These are phyloP conservation scores for Papilio helenus DNA, from an alignment of 1,140 invertebrate species.

Conservation along the genomic window DNA sequence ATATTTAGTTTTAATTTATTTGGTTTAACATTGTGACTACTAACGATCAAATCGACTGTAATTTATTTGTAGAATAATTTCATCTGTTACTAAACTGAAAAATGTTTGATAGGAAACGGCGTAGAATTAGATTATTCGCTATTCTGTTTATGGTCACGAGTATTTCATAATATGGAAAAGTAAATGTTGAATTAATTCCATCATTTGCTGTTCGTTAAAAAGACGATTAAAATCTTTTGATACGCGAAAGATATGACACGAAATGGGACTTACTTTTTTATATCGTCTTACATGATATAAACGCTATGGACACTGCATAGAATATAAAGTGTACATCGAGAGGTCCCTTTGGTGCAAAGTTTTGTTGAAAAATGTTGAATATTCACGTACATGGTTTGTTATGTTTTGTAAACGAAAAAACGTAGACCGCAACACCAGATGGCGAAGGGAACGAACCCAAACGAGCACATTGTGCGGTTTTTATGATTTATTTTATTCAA, in stretches of 20 bases:
- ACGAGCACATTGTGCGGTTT: conserved; percentile 14
- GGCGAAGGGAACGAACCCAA: conserved; percentile 13
- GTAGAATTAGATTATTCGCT: no score
- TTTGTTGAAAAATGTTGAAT: conserved; percentile 1
- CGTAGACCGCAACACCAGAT: conserved; percentile 19
- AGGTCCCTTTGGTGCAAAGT: background rate
- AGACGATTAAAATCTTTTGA: no score
- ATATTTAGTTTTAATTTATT: background rate
- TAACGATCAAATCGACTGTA: background rate
- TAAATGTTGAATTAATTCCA: no score
- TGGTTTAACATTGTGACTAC: background rate
- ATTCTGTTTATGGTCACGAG: no score
- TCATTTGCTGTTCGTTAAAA: no score
- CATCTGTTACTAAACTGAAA: no score
- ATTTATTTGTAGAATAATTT: no score
- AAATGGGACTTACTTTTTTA: no score
- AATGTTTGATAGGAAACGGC: no score
- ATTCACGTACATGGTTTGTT: conserved; percentile 1
- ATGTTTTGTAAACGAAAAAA: conserved; percentile 17
- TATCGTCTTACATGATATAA: background rate
- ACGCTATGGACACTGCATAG: background rate
- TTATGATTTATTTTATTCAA: conserved; percentile 20
- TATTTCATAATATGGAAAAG: no score
- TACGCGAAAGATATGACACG: no score
- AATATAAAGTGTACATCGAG: background rate